phyloP scores from a whole-genome alignment of 2,113 vertebrate genomes.

The Pionites leucogaster region DNA sequence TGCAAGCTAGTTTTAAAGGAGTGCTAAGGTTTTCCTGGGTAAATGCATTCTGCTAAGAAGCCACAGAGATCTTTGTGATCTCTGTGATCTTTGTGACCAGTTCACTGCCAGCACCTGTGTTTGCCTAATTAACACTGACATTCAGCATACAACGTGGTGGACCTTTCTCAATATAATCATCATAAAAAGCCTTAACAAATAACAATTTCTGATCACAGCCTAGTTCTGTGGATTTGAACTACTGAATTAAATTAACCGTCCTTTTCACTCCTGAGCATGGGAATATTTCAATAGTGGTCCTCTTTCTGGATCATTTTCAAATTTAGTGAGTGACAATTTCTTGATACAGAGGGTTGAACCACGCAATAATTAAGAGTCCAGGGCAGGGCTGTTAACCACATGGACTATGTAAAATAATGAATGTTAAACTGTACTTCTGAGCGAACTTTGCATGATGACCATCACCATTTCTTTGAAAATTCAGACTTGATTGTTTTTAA shows the following conservation, averaged over 20 bases:
- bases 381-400: background rate
- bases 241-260: background rate
- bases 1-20: background rate
- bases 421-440: background rate
- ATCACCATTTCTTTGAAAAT: background rate
- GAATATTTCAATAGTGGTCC: background rate
- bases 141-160: accelerated
- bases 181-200: background rate
- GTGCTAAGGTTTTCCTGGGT: background rate
- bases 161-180: background rate
- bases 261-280: background rate
- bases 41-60: background rate
- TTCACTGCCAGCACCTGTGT: background rate
- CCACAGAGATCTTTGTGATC: background rate
- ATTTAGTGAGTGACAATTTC: background rate
- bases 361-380: background rate
- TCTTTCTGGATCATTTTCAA: background rate
- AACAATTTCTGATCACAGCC: background rate
- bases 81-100: background rate
- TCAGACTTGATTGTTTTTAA: background rate
- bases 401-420: background rate
- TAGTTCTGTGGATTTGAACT: background rate
- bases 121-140: background rate
- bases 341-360: background rate
- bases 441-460: background rate